Percentiles rank a stretch among this genome's conserved stretches.
Conservation (phyloP, 2,797 vertebrate species). For the Lophotriccus pileatus region DNA sequence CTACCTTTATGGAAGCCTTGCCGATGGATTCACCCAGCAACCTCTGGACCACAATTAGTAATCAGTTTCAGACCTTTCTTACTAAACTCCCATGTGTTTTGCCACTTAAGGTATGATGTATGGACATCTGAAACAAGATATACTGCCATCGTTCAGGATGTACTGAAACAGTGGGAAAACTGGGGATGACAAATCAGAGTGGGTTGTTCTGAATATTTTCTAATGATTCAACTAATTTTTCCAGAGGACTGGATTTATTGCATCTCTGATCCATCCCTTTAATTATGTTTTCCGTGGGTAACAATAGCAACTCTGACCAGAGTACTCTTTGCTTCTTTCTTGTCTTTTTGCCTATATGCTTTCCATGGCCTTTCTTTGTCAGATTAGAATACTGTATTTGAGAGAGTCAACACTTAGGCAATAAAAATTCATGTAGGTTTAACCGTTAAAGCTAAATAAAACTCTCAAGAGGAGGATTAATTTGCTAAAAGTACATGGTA, state of each 20-base stretch:
- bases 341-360: not conserved
- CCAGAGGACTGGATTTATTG: not conserved
- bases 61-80: conserved; percentile 98
- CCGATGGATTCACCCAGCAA: conserved; percentile 99
- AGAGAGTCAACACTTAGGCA: not conserved
- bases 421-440: not conserved
- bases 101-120: conserved; percentile 89
- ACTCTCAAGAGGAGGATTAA: not conserved
- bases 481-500: not conserved
- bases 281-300: not conserved
- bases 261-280: not conserved
- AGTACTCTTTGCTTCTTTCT: not conserved
- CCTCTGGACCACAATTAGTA: conserved; percentile 98
- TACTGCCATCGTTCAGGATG: not conserved
- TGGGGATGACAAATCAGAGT: not conserved
- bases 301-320: not conserved
- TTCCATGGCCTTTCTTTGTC: not conserved
- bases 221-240: not conserved
- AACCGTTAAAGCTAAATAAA: not conserved
- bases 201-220: not conserved
- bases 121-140: not conserved
- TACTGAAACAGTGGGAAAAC: not conserved
- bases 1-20: conserved; percentile 97
- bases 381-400: not conserved
- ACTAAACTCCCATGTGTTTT: conserved; percentile 94